Evolutionary conservation across 2,797 vertebrate genomes (phyloP).

Genomic region (Urosaurus nigricauda): DNA sequence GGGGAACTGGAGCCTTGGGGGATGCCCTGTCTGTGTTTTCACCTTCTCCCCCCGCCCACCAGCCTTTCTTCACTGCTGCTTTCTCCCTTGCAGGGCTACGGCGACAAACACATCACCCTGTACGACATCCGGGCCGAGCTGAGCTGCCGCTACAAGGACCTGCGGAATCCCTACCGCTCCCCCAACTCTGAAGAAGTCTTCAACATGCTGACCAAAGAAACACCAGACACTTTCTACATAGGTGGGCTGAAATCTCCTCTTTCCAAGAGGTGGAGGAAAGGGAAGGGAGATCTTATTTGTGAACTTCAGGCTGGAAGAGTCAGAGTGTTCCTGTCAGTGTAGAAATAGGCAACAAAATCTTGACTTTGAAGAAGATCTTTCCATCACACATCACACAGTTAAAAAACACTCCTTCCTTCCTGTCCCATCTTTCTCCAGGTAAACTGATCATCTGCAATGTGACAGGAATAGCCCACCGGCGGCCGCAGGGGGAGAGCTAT

Average conservation of each 20-base stretch:
- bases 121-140: constrained; percentile 98
- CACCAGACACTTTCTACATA: constrained; percentile 99
- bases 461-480: constrained; percentile 95
- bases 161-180: constrained; percentile 91
- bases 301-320: too few relatives aligned
- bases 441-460: constrained; percentile 97
- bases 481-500: constrained; percentile 97
- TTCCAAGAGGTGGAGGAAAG: neutral
- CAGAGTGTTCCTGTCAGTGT: neutral
- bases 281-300: neutral
- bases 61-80: constrained; percentile 6
- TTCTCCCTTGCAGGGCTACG: constrained; percentile 87
- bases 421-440: constrained; percentile 72
- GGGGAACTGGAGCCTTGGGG: neutral
- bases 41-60: neutral
- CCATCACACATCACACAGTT: too few relatives aligned
- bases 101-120: constrained; percentile 98
- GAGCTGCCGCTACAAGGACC: constrained; percentile 98
- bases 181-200: constrained; percentile 98
- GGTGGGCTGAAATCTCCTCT: constrained; percentile 77
- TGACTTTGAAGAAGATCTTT: too few relatives aligned
- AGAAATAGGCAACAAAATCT: too few relatives aligned
- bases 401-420: neutral
- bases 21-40: neutral
- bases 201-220: constrained; percentile 98